Evolutionary conservation across 2,888 invertebrate genomes (phyloP).

Genomic region (Hemicrepidius hirtus): DNA sequence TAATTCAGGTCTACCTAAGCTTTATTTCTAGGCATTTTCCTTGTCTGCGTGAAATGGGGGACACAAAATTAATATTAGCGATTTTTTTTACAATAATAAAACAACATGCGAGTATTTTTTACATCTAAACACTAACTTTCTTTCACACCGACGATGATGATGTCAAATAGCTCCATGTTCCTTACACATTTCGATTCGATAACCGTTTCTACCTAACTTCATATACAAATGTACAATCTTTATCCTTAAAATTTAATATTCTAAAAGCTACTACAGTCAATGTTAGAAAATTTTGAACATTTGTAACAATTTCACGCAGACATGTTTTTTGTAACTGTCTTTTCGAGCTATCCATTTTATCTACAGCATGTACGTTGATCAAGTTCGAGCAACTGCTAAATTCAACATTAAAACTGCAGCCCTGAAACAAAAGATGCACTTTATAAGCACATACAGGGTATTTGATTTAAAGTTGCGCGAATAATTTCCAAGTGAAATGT

Average conservation of each 20-base stretch:
- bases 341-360: conserved; percentile 29
- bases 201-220: not conserved
- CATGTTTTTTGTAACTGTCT: conserved; percentile 8
- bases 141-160: not conserved
- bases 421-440: conserved; percentile 15
- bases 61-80: conserved; percentile 29
- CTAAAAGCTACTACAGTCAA: conserved; percentile 15
- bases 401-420: conserved; percentile 12
- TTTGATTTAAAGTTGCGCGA: too few relatives aligned
- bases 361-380: conserved; percentile 39
- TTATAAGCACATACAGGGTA: too few relatives aligned
- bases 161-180: not conserved
- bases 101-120: conserved; percentile 28
- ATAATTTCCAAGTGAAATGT: too few relatives aligned
- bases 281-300: conserved; percentile 27
- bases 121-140: conserved; percentile 7
- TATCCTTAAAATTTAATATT: conserved; percentile 16
- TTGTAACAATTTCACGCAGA: conserved; percentile 31
- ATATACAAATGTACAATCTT: conserved; percentile 30
- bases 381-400: conserved; percentile 37
- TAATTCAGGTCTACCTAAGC: conserved; percentile 23
- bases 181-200: not conserved
- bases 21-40: conserved; percentile 15
- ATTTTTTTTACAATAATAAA: conserved; percentile 9
- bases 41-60: conserved; percentile 37